These are phyloP conservation scores for Cheilosia vernalis DNA, from an alignment of 2,888 invertebrate genomes.

Conservation along the genomic window DNA sequence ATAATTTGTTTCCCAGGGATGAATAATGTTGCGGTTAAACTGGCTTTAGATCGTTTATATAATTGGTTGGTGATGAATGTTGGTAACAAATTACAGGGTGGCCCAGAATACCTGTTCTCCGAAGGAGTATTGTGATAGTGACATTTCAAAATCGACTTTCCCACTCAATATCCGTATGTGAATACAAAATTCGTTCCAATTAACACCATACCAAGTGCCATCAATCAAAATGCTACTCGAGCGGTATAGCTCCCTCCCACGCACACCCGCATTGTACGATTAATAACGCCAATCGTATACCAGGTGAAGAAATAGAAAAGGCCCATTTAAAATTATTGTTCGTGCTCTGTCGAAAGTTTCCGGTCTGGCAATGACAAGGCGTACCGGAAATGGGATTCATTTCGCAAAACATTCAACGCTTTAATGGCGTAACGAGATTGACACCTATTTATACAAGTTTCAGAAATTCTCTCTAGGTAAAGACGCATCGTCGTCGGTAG, in stretches of 20 bases:
- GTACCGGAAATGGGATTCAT: slow-evolving; percentile 64
- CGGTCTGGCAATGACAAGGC: slow-evolving; percentile 5
- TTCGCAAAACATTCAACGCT: slow-evolving; percentile 67
- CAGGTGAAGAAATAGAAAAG: slow-evolving; percentile 24
- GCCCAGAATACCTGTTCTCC: background rate
- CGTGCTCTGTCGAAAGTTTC: slow-evolving; percentile 17
- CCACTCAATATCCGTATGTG: background rate
- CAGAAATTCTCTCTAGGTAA: slow-evolving; percentile 23
- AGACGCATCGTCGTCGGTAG: background rate
- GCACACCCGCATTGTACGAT: slow-evolving; percentile 31
- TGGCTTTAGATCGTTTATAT: slow-evolving; percentile 14
- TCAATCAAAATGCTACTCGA: slow-evolving; percentile 52
- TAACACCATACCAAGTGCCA: slow-evolving; percentile 47
- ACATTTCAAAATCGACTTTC: no score
- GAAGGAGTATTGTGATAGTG: background rate
- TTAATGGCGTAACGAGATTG: slow-evolving; percentile 66
- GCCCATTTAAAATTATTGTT: slow-evolving; percentile 63
- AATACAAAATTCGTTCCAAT: background rate
- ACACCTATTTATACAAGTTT: slow-evolving; percentile 61
- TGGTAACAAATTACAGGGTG: background rate
- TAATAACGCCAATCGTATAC: slow-evolving; percentile 48
- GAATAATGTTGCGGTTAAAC: slow-evolving; percentile 22
- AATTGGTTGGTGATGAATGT: slow-evolving; percentile 4
- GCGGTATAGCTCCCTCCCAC: slow-evolving; percentile 12
- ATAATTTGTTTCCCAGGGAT: slow-evolving; percentile 19